Base-by-base conservation (phyloP, 2,888 invertebrate species). In the Prosapia bicincta region DNA sequence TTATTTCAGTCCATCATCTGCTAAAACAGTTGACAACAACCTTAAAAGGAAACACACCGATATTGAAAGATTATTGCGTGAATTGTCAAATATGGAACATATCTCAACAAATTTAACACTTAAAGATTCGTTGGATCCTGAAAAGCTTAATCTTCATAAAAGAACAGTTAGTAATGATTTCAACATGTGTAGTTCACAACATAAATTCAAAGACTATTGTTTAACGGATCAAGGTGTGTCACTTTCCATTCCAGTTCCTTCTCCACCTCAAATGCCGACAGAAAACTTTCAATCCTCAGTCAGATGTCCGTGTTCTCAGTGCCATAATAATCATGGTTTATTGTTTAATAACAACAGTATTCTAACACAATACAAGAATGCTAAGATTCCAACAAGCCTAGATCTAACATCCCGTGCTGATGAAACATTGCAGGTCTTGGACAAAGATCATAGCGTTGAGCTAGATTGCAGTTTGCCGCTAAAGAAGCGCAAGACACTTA, bases 401-500 rank as follows among this genome's bases (percentile, higher is more conserved):
- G 24, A 28, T 69, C 26, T 54, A 20, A 65, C 65, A 24, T 28
- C 43, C 10, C 20, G 54, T 54, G 9, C 30, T 9, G 13, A 13
- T 38, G 68, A 67, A 9, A 26, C 54, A 13, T 0, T 10, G 13
- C 30, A 15, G n/a, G 20, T 24, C 24, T 43, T 26, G 20, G 73
- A 73, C 20, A 69, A 25, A 26, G 74, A 74, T 74, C 74, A 15
- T 15, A 74, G 28, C 54, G n/a, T 69, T 28, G 74, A 74, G 28
- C 24, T 20, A 43, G 73, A 73, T 24, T 67, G 68, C 23, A 73
- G 73, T 68, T 69, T 74, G 28, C 74, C 74, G 0, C 24, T 74
- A 26, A 74, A 74, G 25, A 74, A 74, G 28, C 67, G 74, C 23
- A 74, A 69, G 28, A 74, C 74, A 10, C 69, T 74, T 15, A 74